Base-by-base conservation (phyloP, 30 jellyfish, hydroid and myxozoan species). In the Aurelia aurita region DNA sequence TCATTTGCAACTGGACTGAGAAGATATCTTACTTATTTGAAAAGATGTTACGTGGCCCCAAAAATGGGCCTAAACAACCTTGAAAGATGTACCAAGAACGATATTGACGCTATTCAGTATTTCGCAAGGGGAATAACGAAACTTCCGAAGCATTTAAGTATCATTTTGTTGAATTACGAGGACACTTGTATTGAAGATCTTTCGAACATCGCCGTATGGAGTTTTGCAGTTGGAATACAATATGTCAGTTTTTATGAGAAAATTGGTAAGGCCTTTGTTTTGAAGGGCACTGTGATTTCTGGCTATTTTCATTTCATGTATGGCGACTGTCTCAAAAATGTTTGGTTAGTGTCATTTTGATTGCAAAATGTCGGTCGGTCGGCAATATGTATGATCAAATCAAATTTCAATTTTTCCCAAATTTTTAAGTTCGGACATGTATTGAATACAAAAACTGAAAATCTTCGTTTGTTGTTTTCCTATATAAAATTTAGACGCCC, bases 191-290 rank as follows among this genome's bases (percentile, higher is more conserved):
- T 21, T 10, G 86, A 74, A 74, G 72, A 59, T 21, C 22, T 74
- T 15, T 58, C 86, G 9, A 74, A 55, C 58, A 22, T 53, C 15
- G 86, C 72, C 20, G 26, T 59, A 20, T 74, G 86, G 86, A 74
- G 86, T 64, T 20, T 74, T 18, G 29, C 62, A 29, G 18, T 58
- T 23, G 86, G 86, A 39, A 53, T 73, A 57, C 29, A 55, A 58
- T 74, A 22, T 21, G 45, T 74, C 75, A 74, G 75, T 18, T 55
- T 74, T 15, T 74, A 74, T 53, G 80, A 65, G 26, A 79, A 65
- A 54, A 69, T 63, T 19, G 90, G 90, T 79, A 16, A 49, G 77
- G 51, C 51, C 16, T 39, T 39, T 2, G 5, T 31, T 39, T 39
- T 39, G 14, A 39, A 39, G 51, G 2, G 15, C 51, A 31, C 43